A percentile compares a stretch with the other conserved stretches of the same genome.
These are phyloP conservation scores for Urosaurus nigricauda DNA, from an alignment of 2,797 vertebrate genomes.

Conservation along the genomic window DNA sequence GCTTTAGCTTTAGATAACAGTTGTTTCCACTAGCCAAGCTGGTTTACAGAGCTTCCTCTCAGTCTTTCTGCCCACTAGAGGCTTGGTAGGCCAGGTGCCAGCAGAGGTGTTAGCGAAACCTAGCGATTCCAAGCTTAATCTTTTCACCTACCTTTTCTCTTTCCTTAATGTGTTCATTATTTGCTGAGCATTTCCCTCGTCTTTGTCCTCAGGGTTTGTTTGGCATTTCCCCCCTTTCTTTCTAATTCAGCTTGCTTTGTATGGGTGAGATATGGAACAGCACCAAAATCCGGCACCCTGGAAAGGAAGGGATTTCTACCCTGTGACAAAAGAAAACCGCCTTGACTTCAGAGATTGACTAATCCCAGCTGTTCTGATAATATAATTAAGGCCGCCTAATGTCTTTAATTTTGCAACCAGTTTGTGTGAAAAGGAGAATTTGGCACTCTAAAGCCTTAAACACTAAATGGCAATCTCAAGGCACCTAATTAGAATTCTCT, in stretches of 20 bases:
- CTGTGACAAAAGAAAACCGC: constrained; percentile 95
- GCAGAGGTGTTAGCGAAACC: constrained; percentile 84
- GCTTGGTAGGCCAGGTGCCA: constrained; percentile 81
- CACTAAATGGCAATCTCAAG: constrained; percentile 93
- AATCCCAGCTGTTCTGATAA: constrained; percentile 99
- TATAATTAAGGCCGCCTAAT: constrained; percentile 99
- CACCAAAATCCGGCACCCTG: constrained; percentile 91
- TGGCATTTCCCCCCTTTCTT: constrained; percentile 72
- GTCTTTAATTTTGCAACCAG: constrained; percentile 97
- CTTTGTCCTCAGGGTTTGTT: constrained; percentile 84
- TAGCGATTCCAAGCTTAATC: constrained; percentile 84
- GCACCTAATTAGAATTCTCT: constrained; percentile 98
- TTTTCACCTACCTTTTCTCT: constrained; percentile 86
- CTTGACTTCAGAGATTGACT: constrained; percentile 99
- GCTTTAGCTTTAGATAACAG: constrained; percentile 83
- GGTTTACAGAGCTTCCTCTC: constrained; percentile 75
- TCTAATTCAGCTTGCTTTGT: constrained; percentile 93
- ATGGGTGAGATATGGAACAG: constrained; percentile 91
- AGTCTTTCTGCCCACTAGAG: constrained; percentile 77
- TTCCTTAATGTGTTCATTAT: constrained; percentile 95
- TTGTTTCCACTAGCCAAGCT: constrained; percentile 73
- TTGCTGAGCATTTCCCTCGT: constrained; percentile 89
- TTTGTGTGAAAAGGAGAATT: constrained; percentile 90
- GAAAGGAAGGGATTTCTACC: constrained; percentile 93
- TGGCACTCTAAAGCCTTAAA: constrained; percentile 92